Evolutionary conservation across 1,140 invertebrate genomes (phyloP).

Genomic region (Brachionus paranguensis): DNA sequence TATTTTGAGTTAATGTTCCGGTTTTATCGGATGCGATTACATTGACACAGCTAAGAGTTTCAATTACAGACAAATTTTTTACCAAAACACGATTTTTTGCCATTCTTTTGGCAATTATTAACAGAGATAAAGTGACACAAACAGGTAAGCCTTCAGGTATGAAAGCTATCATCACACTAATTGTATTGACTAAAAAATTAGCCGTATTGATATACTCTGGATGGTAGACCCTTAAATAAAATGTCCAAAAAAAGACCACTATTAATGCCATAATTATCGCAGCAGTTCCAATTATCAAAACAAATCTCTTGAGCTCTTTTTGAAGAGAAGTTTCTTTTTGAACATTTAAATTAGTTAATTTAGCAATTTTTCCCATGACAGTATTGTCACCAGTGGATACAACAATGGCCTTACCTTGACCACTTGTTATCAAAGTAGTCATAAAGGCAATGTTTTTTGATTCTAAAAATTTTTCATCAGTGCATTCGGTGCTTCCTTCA

Average conservation of each 20-base stretch:
- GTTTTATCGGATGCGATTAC: slow-evolving; percentile 7
- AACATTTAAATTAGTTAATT: neutral
- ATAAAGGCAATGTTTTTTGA: slow-evolving; percentile 12
- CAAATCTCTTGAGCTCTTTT: slow-evolving; percentile 7
- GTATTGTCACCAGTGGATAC: neutral
- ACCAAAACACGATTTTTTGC: neutral
- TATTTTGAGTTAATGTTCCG: slow-evolving; percentile 5
- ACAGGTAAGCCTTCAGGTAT: slow-evolving; percentile 14
- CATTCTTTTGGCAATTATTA: slow-evolving; percentile 27
- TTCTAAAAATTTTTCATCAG: neutral
- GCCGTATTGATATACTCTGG: neutral
- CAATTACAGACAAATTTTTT: slow-evolving; percentile 10
- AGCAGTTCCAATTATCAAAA: neutral
- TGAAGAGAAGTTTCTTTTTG: neutral
- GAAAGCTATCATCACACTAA: slow-evolving; percentile 23
- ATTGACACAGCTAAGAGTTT: slow-evolving; percentile 12
- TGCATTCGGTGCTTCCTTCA: neutral
- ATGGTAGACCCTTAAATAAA: neutral
- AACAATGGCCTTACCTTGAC: slow-evolving; percentile 39
- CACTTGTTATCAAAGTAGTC: neutral
- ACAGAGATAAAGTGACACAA: slow-evolving; percentile 8
- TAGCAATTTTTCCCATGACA: slow-evolving; percentile 13
- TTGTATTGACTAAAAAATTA: slow-evolving; percentile 17
- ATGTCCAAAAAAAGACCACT: neutral
- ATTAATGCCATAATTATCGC: slow-evolving; percentile 10